Percentiles rank a stretch among this genome's conserved stretches.
Conservation (phyloP, 2,113 vertebrate species). For the Silurus asotus region DNA sequence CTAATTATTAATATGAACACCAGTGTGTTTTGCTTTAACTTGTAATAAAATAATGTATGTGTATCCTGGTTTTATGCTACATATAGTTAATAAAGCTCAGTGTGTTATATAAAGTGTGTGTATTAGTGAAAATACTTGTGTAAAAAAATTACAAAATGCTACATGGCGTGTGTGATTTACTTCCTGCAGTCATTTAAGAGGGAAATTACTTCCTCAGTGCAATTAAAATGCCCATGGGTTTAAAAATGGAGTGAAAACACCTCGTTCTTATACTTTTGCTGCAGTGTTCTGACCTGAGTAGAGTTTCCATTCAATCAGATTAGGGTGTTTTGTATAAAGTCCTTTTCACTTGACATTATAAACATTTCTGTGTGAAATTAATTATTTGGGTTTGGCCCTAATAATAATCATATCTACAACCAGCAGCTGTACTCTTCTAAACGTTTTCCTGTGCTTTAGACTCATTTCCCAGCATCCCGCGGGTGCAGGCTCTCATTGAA, state of each 20-base stretch:
- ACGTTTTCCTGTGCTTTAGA: slow-evolving; percentile 33
- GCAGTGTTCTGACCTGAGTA: slow-evolving; percentile 27
- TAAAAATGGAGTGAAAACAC: no score
- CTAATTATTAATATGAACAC: background rate
- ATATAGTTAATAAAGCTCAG: no score
- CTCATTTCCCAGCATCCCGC: slow-evolving; percentile 83
- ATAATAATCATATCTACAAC: background rate
- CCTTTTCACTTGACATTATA: background rate
- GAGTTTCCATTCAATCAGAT: background rate
- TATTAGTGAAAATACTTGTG: no score
- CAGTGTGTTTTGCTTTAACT: background rate
- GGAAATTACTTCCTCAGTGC: no score
- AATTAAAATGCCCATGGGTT: no score
- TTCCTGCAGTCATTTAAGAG: no score
- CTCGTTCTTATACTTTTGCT: background rate
- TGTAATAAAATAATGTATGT: no score
- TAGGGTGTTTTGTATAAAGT: background rate
- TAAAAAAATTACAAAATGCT: no score
- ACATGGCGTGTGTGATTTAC: no score
- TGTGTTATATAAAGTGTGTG: no score
- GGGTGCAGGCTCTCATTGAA: slow-evolving; percentile 88
- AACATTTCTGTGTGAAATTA: background rate
- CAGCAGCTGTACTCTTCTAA: background rate
- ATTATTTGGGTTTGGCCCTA: background rate
- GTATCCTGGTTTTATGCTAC: no score